Base-by-base conservation (phyloP, 2,888 invertebrate genomes). In the Neoascia interrupta region DNA sequence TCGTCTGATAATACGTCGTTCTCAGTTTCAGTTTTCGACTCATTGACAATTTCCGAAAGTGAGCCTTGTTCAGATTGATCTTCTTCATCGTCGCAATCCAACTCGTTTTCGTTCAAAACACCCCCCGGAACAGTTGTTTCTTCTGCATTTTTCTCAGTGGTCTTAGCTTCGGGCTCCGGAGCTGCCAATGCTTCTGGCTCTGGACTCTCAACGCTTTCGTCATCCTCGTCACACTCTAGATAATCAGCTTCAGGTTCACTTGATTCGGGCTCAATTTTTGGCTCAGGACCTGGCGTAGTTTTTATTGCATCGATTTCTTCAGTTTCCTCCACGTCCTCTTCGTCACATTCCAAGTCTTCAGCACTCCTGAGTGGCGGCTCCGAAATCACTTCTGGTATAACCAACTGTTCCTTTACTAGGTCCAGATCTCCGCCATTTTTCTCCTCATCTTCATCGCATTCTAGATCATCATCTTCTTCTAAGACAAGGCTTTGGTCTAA, bases 201-300 rank as follows among this genome's bases (percentile, higher is more conserved):
- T 4, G 15, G 6, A n/a, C 2, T 5, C 8, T 21, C 10, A 2
- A 15, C 41, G 4, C 1, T 23, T 1, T 37, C 13, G 0, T 43
- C 53, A 1, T 54, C 43, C 23, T 54, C 64, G n/a, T 54, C 64
- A 1, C 64, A 66, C 8, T 54, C 66, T 13, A 43, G 16, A 1
- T 66, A 41, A 1, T 64, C 18, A 0, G 13, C 4, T 3, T 8
- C 1, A 1, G 15, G 1, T 5, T 26, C 26, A 6, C 2, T 39
- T 0, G n/a, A 5, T 1, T 2, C 6, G 4, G 8, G 8, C 13
- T 1, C 2, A 28, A 2, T 28, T 10, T 15, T n/a, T 1, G 26
- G 11, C 5, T 16, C 28, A 11, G 5, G 5, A 13, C 1, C 5
- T 15, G 16, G 1, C 8, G 11, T 16, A 11, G 23, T 0, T 8